Evolutionary conservation across 2,113 vertebrate species (phyloP), one percentile per base, ranked within the genome.

Genomic region (Phrynosoma blainvillii): DNA sequence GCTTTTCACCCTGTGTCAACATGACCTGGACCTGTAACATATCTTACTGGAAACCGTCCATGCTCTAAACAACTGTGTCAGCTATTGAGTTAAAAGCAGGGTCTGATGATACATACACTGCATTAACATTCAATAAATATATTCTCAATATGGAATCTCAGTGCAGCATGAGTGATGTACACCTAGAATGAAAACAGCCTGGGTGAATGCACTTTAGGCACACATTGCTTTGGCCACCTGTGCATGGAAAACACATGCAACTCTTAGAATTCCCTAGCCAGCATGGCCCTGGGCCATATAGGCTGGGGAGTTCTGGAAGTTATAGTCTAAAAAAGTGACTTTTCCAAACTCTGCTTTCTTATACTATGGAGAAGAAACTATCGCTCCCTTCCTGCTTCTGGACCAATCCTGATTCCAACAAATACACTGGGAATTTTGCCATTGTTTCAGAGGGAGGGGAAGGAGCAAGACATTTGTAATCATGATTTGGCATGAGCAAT

Each of bases 361-460:
- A 47, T 7, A 47, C 7, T 47, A 47, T 56, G 79, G 73, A 40
- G 30, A 21, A 5, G 12, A 13, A 36, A 85, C 11, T 73, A 71
- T 86, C 89, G 84, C 71, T 82, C 36, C 79, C 89, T 12, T 52
- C 25, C 10, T 0, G 0, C 68, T 89, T 47, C 79, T 74, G 84
- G 81, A 85, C 83, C 87, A 85, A 0, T 54, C 73, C 74, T 83
- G 62, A 84, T 88, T 36, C 79, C 85, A 79, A 32, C 85, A 75
- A 79, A 89, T 56, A 56, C 79, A 32, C 65, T 88, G 91, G 89
- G 88, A 93, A 78, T 79, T 23, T 0, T 90, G 85, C 92, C 88
- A 81, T 73, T 73, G 65, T 40, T 92, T 86, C 75, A 84, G 87
- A 90, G 87, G 83, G 86, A 91, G 84, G 84, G 40, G 82, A 66